Evolutionary conservation across 2,888 invertebrate species (phyloP), one percentile per base, ranked within the genome.

Genomic region (Cheilosia variabilis): DNA sequence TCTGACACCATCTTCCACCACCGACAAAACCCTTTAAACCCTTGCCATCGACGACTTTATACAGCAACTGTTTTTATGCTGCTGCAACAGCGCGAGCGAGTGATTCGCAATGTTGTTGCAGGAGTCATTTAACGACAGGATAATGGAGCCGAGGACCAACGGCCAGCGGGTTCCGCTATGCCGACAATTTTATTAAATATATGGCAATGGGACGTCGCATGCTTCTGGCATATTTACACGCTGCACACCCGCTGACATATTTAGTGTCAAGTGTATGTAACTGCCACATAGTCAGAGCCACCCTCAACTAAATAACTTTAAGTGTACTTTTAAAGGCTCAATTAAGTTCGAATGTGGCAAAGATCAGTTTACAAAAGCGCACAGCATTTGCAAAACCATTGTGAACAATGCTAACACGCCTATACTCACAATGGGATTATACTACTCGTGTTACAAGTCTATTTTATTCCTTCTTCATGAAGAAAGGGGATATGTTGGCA

Each of bases 171-270:
- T 22, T 71, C 65, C 27, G 63, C 69, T 27, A 19, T 80, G 60
- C 75, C 60, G 80, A 66, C 71, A 76, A 84, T 84, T 76, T 84
- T 84, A 86, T 86, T 86, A 86, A 86, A 86, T 86, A 86, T 86
- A 86, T 86, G 86, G 86, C 86, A 86, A 86, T 81, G 68, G 86
- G 86, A 86, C 86, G 81, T 86, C 86, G 86, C 86, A 65, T 86
- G 86, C 45, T 58, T 37, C 22, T 86, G 86, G 72, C 86, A 86
- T 86, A 73, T 86, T 86, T 86, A 86, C 81, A 77, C 52, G 66
- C 66, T 77, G 68, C 76, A 77, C 76, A 77, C 76, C 77, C 81
- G 77, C 66, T 81, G 81, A 86, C 86, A 86, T 77, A 86, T 86
- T 84, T 79, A 79, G 83, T 73, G 34, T 55, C 73, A 24, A 69